phyloP scores from a whole-genome alignment of 2,113 vertebrate species.

The Microcebus griseorufus region DNA sequence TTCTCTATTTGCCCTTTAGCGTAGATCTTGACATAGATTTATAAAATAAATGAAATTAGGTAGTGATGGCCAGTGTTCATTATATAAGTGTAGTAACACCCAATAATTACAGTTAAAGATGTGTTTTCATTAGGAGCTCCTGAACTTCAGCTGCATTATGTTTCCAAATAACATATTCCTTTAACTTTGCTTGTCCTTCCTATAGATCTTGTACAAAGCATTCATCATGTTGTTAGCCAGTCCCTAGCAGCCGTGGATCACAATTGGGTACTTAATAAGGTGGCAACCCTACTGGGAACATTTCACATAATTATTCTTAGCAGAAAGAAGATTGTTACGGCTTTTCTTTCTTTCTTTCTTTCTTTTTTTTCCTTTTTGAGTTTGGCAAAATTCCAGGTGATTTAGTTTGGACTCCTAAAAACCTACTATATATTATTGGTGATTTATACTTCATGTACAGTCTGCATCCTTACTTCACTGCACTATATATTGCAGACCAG shows the following conservation, averaged over 20 bases:
- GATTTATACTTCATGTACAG: neutral
- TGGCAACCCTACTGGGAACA: conserved; percentile 79
- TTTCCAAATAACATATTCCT: conserved; percentile 72
- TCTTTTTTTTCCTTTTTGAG: conserved; percentile 25
- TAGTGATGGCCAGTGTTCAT: neutral
- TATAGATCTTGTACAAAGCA: conserved; percentile 65
- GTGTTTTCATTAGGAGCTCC: conserved; percentile 55
- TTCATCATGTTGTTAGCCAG: conserved; percentile 71
- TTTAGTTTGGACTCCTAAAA: conserved; percentile 69
- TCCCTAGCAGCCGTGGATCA: conserved; percentile 64
- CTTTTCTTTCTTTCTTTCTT: conserved; percentile 22
- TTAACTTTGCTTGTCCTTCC: conserved; percentile 72
- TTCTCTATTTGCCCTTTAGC: conserved; percentile 14
- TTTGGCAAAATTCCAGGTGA: conserved; percentile 78
- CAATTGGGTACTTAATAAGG: conserved; percentile 80
- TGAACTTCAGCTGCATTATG: conserved; percentile 71
- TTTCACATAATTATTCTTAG: conserved; percentile 79
- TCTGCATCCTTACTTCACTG: neutral
- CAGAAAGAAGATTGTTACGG: conserved; percentile 74
- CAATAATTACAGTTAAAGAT: conserved; percentile 64
- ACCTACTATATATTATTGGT: conserved; percentile 42
- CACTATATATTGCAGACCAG: neutral
- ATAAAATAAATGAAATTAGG: conserved; percentile 42
- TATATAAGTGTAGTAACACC: conserved; percentile 38
- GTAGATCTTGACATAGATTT: conserved; percentile 22